phyloP scores from a whole-genome alignment of 2,797 vertebrate genomes.

The Halcyon chelicuti region DNA sequence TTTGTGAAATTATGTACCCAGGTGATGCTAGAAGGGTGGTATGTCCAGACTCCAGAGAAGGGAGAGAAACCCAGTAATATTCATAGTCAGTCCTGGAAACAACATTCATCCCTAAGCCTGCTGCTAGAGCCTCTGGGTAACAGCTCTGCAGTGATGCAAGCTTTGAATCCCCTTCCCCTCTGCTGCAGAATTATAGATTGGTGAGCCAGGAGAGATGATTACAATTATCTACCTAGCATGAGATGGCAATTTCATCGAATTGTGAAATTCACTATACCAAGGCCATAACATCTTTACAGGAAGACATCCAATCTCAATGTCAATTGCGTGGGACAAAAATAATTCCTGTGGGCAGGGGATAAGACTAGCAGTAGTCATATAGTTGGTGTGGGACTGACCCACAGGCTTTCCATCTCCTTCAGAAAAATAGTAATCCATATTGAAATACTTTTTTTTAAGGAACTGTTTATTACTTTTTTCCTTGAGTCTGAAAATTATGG shows the following conservation, averaged over 20 bases:
- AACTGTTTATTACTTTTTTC: not conserved
- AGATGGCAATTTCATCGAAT: not conserved
- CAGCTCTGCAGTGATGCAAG: not conserved
- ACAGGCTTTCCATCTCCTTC: not conserved
- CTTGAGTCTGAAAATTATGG: conserved; percentile 60
- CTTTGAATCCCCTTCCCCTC: not conserved
- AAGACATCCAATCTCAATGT: not conserved
- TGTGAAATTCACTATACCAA: not conserved
- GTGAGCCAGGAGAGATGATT: not conserved
- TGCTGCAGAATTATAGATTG: not conserved
- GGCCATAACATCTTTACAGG: not conserved
- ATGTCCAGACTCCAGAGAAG: not conserved
- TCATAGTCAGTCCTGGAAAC: not conserved
- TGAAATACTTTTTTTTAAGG: not conserved
- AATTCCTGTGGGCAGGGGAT: not conserved
- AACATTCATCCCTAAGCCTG: not conserved
- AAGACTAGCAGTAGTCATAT: not conserved
- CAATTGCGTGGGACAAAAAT: conserved; percentile 10
- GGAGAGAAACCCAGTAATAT: not conserved
- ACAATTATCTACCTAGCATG: not conserved
- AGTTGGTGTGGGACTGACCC: not conserved
- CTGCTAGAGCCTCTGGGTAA: not conserved
- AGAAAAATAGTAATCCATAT: not conserved
- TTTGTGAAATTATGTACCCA: not conserved
- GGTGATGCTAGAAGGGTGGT: not conserved